phyloP scores from a whole-genome alignment of 2,113 vertebrate species.

The Clarias batrachus region DNA sequence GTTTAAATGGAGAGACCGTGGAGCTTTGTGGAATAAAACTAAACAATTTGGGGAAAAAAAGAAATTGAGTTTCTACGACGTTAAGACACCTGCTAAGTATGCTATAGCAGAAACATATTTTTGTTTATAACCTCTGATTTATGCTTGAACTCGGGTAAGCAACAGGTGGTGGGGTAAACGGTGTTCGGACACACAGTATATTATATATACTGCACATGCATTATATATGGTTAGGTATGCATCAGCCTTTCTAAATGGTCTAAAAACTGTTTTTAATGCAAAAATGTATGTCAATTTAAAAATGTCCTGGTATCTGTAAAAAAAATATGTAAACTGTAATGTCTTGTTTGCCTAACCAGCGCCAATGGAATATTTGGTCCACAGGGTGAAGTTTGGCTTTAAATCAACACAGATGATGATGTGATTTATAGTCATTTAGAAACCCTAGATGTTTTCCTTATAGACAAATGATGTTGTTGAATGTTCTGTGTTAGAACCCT shows the following conservation, averaged over 20 bases:
- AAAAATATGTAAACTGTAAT: background rate
- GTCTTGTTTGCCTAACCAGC: background rate
- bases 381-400: constrained; percentile 2
- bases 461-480: background rate
- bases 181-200: background rate
- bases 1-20: constrained; percentile 17
- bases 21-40: background rate
- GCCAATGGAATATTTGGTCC: background rate
- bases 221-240: no score
- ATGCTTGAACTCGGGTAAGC: background rate
- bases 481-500: background rate
- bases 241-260: background rate
- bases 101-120: background rate
- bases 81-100: background rate
- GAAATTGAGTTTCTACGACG: background rate
- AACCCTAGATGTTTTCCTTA: background rate
- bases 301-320: background rate
- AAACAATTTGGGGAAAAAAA: constrained; percentile 11
- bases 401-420: background rate
- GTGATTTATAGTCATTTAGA: background rate
- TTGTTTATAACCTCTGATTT: background rate
- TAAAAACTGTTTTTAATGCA: background rate
- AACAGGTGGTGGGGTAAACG: background rate
- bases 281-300: background rate
- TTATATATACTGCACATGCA: background rate